Evolutionary conservation across 2,797 vertebrate species (phyloP).

Genomic region (Cyprinella venusta): DNA sequence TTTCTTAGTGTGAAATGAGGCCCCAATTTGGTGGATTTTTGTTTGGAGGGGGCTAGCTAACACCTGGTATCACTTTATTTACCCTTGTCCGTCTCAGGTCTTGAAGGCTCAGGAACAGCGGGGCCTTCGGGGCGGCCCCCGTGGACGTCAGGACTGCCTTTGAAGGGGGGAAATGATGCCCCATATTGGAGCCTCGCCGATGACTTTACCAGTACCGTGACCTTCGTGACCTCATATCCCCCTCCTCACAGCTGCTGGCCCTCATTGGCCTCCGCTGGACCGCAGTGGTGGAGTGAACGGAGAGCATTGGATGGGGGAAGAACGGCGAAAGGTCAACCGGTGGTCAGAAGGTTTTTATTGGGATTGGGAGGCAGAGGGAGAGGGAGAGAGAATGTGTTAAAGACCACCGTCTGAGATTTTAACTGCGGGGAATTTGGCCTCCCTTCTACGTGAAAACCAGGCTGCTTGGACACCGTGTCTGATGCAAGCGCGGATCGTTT

Average conservation of each 20-base stretch:
- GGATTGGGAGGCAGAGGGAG: slow-evolving; percentile 74
- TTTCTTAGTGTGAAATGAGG: slow-evolving; percentile 73
- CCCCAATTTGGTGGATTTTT: slow-evolving; percentile 71
- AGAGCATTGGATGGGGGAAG: slow-evolving; percentile 64
- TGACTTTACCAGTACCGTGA: slow-evolving; percentile 84
- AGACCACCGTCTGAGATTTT: slow-evolving; percentile 86
- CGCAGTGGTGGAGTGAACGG: slow-evolving; percentile 56
- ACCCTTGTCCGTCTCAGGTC: slow-evolving; percentile 80
- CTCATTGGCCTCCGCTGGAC: slow-evolving; percentile 69
- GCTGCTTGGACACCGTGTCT: slow-evolving; percentile 17
- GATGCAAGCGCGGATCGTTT: slow-evolving; percentile 16
- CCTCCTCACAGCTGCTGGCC: slow-evolving; percentile 74
- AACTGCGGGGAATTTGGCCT: slow-evolving; percentile 78
- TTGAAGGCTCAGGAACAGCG: slow-evolving; percentile 73
- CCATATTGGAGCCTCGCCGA: slow-evolving; percentile 74
- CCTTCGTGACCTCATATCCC: slow-evolving; percentile 75
- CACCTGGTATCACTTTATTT: slow-evolving; percentile 90
- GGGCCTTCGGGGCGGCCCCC: slow-evolving; percentile 73
- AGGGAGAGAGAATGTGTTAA: slow-evolving; percentile 75
- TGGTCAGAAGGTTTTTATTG: slow-evolving; percentile 86
- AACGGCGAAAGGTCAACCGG: slow-evolving; percentile 78
- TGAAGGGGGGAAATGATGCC: slow-evolving; percentile 77
- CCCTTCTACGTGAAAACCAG: slow-evolving; percentile 68
- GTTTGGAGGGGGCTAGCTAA: slow-evolving; percentile 65
- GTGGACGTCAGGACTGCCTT: slow-evolving; percentile 76